These are phyloP conservation scores for Enteromius radiatus DNA, from an alignment of 2,797 vertebrate genomes.

Conservation along the genomic window DNA sequence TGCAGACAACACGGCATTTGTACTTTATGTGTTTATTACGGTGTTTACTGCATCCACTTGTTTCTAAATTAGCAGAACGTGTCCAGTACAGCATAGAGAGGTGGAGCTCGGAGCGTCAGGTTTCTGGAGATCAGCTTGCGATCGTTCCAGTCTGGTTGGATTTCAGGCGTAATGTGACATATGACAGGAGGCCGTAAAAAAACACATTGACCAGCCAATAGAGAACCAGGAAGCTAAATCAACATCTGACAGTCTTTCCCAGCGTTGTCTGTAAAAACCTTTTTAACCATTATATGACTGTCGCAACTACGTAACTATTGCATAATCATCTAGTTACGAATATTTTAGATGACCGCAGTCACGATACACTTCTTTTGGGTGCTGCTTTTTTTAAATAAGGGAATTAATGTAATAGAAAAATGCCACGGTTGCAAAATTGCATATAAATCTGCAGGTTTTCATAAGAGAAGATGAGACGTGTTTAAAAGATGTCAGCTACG, in stretches of 20 bases:
- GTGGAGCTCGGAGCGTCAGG: not conserved
- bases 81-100: not conserved
- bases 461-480: not conserved
- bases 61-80: not conserved
- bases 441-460: not conserved
- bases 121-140: slow-evolving; percentile 49
- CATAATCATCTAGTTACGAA: not conserved
- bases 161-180: slow-evolving; percentile 6
- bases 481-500: not conserved
- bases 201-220: not conserved
- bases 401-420: not conserved
- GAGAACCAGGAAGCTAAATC: slow-evolving; percentile 9
- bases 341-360: not conserved
- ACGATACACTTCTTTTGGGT: not conserved
- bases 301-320: not conserved
- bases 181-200: not conserved
- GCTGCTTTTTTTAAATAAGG: not conserved
- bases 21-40: not conserved
- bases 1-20: not conserved
- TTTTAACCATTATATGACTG: no score
- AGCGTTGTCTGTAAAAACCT: not conserved
- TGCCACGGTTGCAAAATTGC: not conserved
- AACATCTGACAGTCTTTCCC: not conserved
- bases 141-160: slow-evolving; percentile 42
- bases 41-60: not conserved